These are phyloP conservation scores for Troides aeacus DNA, from an alignment of 2,888 invertebrate species.

Conservation along the genomic window DNA sequence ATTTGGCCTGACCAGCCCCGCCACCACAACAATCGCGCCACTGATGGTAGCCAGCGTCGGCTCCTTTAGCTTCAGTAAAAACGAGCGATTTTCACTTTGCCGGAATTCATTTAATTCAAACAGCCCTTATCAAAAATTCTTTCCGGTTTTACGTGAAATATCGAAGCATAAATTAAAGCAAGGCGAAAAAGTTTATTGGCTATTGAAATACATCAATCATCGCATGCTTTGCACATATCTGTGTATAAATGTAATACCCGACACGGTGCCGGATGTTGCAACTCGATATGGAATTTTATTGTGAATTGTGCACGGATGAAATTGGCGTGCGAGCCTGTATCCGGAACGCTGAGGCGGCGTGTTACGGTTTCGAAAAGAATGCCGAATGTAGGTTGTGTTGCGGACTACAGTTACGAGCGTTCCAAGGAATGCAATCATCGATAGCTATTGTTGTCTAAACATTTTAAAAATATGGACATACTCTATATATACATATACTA, in stretches of 20 bases:
- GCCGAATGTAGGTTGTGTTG: slow-evolving; percentile 78
- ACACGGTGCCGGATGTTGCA: slow-evolving; percentile 52
- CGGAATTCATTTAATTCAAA: neutral
- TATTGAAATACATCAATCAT: slow-evolving; percentile 55
- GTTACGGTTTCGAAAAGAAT: slow-evolving; percentile 80
- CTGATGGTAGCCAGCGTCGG: slow-evolving; percentile 20
- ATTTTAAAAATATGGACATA: slow-evolving; percentile 3
- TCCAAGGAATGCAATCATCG: slow-evolving; percentile 61
- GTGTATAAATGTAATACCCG: slow-evolving; percentile 71
- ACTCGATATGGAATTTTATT: slow-evolving; percentile 66
- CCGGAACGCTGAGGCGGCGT: slow-evolving; percentile 77
- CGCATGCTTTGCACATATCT: slow-evolving; percentile 51
- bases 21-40: slow-evolving; percentile 27
- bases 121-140: neutral
- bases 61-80: neutral
- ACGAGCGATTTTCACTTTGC: neutral
- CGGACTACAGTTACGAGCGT: slow-evolving; percentile 73
- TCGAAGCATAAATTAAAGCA: neutral
- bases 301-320: slow-evolving; percentile 61
- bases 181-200: slow-evolving; percentile 35
- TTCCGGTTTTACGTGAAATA: slow-evolving; percentile 1
- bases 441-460: slow-evolving; percentile 63
- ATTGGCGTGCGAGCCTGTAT: slow-evolving; percentile 65
- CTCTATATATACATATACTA: neutral
- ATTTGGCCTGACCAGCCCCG: slow-evolving; percentile 60